phyloP scores from a whole-genome alignment of 1,140 invertebrate species.

The Cecropterus lyciades region DNA sequence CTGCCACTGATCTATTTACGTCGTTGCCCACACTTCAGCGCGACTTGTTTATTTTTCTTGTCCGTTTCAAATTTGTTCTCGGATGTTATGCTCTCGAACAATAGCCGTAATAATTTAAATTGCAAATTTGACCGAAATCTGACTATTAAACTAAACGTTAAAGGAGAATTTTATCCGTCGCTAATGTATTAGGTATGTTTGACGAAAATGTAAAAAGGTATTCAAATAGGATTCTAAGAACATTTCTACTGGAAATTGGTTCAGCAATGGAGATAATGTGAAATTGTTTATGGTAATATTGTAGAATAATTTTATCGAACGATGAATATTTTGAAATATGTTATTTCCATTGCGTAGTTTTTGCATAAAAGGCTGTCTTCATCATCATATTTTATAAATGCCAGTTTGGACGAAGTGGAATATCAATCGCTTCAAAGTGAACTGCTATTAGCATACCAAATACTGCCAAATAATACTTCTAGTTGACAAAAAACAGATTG shows the following conservation, averaged over 20 bases:
- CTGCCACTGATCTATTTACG: constrained; percentile 59
- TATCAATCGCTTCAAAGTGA: constrained; percentile 17
- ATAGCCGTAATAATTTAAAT: constrained; percentile 17
- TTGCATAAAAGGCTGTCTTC: no score
- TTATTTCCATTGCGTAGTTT: no score
- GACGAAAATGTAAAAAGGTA: neutral
- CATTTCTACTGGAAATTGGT: neutral
- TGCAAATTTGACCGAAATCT: constrained; percentile 14
- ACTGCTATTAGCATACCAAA: constrained; percentile 26
- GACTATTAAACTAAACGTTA: neutral
- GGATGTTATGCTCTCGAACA: constrained; percentile 48
- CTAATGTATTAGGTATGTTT: no score
- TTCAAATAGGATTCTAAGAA: neutral
- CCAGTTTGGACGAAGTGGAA: constrained; percentile 1
- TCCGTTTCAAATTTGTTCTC: constrained; percentile 50
- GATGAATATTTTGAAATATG: no score
- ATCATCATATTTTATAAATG: constrained; percentile 22
- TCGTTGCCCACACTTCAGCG: constrained; percentile 45
- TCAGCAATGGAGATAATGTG: neutral
- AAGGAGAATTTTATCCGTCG: neutral
- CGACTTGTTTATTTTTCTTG: constrained; percentile 56
- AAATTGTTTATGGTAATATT: constrained; percentile 2
- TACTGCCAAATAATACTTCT: constrained; percentile 15
- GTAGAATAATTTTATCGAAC: neutral
- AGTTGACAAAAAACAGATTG: constrained; percentile 30